phyloP scores from a whole-genome alignment of 2,113 vertebrate genomes.

The Leuciscus idus region DNA sequence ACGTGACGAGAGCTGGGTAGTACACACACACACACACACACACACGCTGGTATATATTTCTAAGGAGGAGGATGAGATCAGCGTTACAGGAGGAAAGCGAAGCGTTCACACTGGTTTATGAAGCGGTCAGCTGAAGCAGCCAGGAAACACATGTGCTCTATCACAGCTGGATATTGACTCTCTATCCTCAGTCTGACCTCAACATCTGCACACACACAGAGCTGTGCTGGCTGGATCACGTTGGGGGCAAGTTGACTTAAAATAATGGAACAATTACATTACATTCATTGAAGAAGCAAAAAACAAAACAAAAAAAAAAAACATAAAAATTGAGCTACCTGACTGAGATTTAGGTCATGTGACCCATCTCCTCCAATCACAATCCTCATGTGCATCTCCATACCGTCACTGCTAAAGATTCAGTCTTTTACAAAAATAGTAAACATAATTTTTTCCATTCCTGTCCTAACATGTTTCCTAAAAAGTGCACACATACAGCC shows the following conservation, averaged over 20 bases:
- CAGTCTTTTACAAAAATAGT: too few species aligned
- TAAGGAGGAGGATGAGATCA: neutral
- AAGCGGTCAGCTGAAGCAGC: neutral
- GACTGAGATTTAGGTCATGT: neutral
- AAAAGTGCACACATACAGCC: too few species aligned
- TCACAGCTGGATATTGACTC: neutral
- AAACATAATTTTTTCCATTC: too few species aligned
- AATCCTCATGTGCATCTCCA: neutral
- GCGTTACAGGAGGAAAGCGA: neutral
- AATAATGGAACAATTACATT: neutral
- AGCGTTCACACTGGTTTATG: neutral
- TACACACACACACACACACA: too few species aligned
- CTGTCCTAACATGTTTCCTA: too few species aligned
- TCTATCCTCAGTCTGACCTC: constrained; percentile 4
- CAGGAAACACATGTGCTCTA: neutral
- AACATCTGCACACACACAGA: neutral
- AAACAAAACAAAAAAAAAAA: too few species aligned
- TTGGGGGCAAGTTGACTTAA: neutral
- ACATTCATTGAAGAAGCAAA: neutral
- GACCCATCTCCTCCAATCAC: neutral
- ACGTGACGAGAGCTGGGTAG: neutral
- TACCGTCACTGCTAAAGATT: neutral
- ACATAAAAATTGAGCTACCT: neutral
- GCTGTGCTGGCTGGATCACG: neutral
- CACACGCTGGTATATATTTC: too few species aligned